phyloP scores from a whole-genome alignment of 2,888 invertebrate species.

The Galerucella pusilla region DNA sequence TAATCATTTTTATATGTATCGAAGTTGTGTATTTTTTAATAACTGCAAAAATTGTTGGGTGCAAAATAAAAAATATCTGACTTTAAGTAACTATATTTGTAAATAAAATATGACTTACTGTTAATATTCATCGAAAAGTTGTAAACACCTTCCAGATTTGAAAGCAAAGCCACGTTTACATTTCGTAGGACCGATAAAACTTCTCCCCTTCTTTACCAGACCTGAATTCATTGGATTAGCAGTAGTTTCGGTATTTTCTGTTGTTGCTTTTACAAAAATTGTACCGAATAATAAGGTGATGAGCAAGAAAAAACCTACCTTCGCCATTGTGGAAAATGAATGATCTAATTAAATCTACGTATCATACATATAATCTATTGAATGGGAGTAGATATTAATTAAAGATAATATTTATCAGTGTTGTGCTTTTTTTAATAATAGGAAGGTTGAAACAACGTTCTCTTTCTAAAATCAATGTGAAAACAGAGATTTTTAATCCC shows the following conservation, averaged over 20 bases:
- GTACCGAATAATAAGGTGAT: background rate
- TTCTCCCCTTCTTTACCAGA: conserved; percentile 23
- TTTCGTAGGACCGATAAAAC: conserved; percentile 21
- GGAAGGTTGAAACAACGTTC: too few relatives aligned
- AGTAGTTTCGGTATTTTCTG: background rate
- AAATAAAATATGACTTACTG: background rate
- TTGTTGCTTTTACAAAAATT: background rate
- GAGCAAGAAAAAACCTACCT: background rate
- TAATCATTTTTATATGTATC: background rate
- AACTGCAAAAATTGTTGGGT: too few relatives aligned
- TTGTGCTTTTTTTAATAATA: too few relatives aligned
- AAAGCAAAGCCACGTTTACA: conserved; percentile 35
- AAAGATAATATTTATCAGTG: conserved; percentile 3
- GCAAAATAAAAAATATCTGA: too few relatives aligned
- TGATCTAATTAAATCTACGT: conserved; percentile 1
- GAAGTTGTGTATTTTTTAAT: background rate
- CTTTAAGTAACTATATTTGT: background rate
- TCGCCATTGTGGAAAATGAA: background rate
- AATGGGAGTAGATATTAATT: background rate
- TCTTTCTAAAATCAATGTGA: too few relatives aligned
- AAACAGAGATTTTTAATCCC: too few relatives aligned
- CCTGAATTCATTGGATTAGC: conserved; percentile 4
- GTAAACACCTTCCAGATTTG: conserved; percentile 37
- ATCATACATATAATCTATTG: background rate
- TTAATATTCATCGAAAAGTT: conserved; percentile 3